Evolutionary conservation across 64 coral and sea anemone genomes (phyloP).

Genomic region (Dendrophyllia cribrosa): DNA sequence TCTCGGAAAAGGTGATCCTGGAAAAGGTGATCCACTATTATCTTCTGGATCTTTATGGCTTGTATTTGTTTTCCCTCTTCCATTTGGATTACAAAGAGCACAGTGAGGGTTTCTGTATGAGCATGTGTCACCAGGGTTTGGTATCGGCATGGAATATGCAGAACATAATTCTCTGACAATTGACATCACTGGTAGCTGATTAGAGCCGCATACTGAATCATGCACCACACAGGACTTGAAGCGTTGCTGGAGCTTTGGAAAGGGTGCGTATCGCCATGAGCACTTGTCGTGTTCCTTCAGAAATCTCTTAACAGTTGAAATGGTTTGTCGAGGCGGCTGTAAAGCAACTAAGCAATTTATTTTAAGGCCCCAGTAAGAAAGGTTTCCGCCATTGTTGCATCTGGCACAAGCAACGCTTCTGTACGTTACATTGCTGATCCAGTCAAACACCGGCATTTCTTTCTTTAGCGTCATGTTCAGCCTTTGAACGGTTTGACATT

Average conservation of each 20-base stretch:
- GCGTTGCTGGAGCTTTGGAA: not conserved
- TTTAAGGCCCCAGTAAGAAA: not conserved
- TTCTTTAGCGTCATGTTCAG: not conserved
- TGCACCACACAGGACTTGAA: not conserved
- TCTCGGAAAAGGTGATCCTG: not conserved
- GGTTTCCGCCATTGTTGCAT: not conserved
- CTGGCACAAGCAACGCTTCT: constrained; percentile 9
- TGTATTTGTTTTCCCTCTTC: not conserved
- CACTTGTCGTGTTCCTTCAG: not conserved
- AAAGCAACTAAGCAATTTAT: not conserved
- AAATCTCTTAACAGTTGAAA: not conserved
- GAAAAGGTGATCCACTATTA: too few species aligned
- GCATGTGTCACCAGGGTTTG: too few species aligned
- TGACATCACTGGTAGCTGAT: not conserved
- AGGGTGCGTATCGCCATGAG: not conserved
- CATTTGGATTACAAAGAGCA: constrained; percentile 17
- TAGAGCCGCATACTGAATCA: not conserved
- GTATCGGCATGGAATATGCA: constrained; percentile 1
- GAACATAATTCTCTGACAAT: constrained; percentile 17
- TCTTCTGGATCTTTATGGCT: not conserved
- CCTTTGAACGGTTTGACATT: not conserved
- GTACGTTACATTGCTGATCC: not conserved
- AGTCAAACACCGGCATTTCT: not conserved
- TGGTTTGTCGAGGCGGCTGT: too few species aligned
- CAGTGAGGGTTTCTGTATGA: constrained; percentile 31